phyloP scores from a whole-genome alignment of 2,888 invertebrate species.

The Uloborus plumipes region DNA sequence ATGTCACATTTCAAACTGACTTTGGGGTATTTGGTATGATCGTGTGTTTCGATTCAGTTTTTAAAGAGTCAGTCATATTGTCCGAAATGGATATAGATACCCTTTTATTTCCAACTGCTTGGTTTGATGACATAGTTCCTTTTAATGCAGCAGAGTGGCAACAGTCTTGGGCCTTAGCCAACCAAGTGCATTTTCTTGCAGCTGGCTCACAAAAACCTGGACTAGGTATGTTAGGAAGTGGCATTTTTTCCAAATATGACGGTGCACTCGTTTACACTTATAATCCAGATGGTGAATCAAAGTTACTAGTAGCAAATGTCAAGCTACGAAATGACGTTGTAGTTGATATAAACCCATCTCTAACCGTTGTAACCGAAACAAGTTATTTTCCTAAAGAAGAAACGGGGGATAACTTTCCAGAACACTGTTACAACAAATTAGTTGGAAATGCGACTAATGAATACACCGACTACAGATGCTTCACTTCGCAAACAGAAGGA shows the following conservation, averaged over 20 bases:
- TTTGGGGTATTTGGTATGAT: slow-evolving; percentile 85
- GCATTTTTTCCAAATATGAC: slow-evolving; percentile 79
- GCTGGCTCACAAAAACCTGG: slow-evolving; percentile 79
- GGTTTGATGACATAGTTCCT: slow-evolving; percentile 87
- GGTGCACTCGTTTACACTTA: slow-evolving; percentile 71
- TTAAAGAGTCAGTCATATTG: slow-evolving; percentile 78
- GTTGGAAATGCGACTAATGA: slow-evolving; percentile 18
- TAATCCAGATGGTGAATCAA: slow-evolving; percentile 68
- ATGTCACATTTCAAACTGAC: slow-evolving; percentile 80
- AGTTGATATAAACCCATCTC: slow-evolving; percentile 18
- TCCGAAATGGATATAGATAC: slow-evolving; percentile 76
- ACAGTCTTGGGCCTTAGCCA: slow-evolving; percentile 79
- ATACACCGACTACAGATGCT: slow-evolving; percentile 29
- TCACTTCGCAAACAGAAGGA: slow-evolving; percentile 20
- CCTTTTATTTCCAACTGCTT: slow-evolving; percentile 80
- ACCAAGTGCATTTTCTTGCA: slow-evolving; percentile 80
- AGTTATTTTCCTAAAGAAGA: slow-evolving; percentile 3
- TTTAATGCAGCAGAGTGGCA: slow-evolving; percentile 77
- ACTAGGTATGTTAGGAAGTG: slow-evolving; percentile 80
- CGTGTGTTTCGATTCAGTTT: slow-evolving; percentile 87
- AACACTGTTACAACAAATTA: slow-evolving; percentile 21
- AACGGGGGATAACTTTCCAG: slow-evolving; percentile 46
- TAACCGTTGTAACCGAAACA: slow-evolving; percentile 14
- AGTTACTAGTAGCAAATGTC: slow-evolving; percentile 67
- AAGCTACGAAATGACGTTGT: slow-evolving; percentile 15